Percentiles rank a stretch among this genome's conserved stretches.
These are phyloP conservation scores for Diloba caeruleocephala DNA, from an alignment of 2,888 invertebrate genomes.

Conservation along the genomic window DNA sequence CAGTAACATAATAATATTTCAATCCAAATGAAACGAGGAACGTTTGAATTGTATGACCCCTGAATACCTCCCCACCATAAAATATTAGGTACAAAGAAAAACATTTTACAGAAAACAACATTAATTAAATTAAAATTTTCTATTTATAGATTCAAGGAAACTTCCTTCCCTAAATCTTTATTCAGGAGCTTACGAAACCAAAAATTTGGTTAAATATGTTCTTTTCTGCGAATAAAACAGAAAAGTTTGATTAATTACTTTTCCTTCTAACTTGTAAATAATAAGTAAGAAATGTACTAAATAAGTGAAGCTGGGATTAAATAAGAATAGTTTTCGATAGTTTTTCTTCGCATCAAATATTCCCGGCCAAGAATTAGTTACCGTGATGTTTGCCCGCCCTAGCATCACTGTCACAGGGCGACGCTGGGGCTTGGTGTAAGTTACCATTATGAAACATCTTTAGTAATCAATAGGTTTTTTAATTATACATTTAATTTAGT, in stretches of 20 bases:
- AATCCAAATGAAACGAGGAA: no score
- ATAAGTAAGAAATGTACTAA: conserved; percentile 7
- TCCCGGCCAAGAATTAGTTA: conserved; percentile 42
- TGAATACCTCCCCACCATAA: no score
- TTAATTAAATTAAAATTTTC: no score
- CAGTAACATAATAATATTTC: no score
- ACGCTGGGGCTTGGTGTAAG: conserved; percentile 17
- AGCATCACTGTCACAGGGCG: conserved; percentile 32
- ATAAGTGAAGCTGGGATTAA: conserved; percentile 9
- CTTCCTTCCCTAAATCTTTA: background rate
- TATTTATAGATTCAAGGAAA: background rate
- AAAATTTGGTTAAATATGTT: background rate
- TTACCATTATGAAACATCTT: conserved; percentile 1
- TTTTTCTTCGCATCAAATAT: conserved; percentile 50
- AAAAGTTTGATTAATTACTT: conserved; percentile 3
- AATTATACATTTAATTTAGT: no score
- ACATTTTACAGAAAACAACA: no score
- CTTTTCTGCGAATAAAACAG: background rate
- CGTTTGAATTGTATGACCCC: no score
- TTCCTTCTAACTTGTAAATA: conserved; percentile 3
- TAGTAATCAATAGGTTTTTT: no score
- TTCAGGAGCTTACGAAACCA: background rate
- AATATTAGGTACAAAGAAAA: no score
- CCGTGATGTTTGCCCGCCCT: conserved; percentile 37
- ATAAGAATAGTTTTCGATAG: conserved; percentile 51